Base-by-base conservation (phyloP, 2,113 vertebrate genomes). In the Petaurus breviceps region DNA sequence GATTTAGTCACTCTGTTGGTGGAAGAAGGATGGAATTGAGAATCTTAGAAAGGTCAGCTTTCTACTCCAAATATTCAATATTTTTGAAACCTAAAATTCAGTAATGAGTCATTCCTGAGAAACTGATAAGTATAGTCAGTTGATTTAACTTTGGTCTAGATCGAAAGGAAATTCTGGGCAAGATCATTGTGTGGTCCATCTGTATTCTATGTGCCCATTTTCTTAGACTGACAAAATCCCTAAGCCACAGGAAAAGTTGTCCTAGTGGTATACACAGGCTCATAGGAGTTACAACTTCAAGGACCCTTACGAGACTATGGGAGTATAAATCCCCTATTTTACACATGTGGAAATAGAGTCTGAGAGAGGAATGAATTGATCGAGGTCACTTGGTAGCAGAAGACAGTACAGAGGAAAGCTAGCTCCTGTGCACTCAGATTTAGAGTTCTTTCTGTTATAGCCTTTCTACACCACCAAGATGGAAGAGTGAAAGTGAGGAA, bases 1-100 rank as follows among this genome's bases (percentile, higher is more conserved):
- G 95, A 97, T 52, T 97, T 95, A 95, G 90, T 90, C 90, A 90
- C 93, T 95, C 92, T 93, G 92, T 91, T 92, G 93, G 93, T 28
- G 54, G 55, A 49, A 90, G 53, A 52, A 5, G 55, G 51, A 50
- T 89, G 19, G 37, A 77, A 91, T 10, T 3, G 9, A 3, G 28
- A 24, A 23, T 23, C 37, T 84, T 19, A 2, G 55, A 57, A 1
- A 51, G 90, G 28, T 51, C 43, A 55, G 91, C 31, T 43, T 26
- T 6, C 51, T 31, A n/a, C 2, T 8, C 28, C 8, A 9, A 50
- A 51, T 46, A 2, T 24, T 91, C 47, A 84, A 8, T 47, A 23
- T 55, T 31, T 14, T 8, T 7, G 51, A 61, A 51, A 2, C 9
- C 51, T 94, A 53, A 23, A 51, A 52, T 46, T 93, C 55, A 49